These are phyloP conservation scores for Penaeus japonicus DNA, from an alignment of 1,140 invertebrate genomes.

Conservation along the genomic window DNA sequence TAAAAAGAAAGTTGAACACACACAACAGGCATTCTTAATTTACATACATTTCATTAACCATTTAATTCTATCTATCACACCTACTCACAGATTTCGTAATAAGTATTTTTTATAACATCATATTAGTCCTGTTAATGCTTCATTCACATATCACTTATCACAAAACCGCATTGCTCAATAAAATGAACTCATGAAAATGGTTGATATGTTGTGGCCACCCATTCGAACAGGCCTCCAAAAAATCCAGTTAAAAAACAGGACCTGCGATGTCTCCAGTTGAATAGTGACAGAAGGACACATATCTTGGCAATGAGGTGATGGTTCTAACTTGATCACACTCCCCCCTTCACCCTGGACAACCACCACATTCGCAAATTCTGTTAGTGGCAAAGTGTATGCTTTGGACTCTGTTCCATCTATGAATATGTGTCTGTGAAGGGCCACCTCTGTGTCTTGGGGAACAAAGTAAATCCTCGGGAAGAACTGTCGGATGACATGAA, in stretches of 20 bases:
- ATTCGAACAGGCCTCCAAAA: constrained; percentile 38
- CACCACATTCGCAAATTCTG: constrained; percentile 47
- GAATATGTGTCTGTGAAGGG: constrained; percentile 30
- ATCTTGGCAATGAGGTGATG: constrained; percentile 30
- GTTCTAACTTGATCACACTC: constrained; percentile 4
- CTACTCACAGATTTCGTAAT: too few species aligned
- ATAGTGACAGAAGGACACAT: neutral
- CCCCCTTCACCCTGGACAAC: constrained; percentile 31
- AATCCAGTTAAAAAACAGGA: constrained; percentile 42
- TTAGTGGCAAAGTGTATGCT: constrained; percentile 16
- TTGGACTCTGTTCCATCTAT: constrained; percentile 29
- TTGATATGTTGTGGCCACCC: neutral
- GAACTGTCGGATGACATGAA: constrained; percentile 19
- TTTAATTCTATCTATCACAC: too few species aligned
- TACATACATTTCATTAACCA: too few species aligned
- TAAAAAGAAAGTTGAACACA: too few species aligned
- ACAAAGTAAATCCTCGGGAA: constrained; percentile 28
- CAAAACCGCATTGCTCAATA: neutral
- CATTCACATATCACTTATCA: neutral
- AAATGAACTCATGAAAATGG: constrained; percentile 30
- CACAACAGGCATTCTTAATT: too few species aligned
- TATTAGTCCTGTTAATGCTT: neutral
- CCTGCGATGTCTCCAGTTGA: constrained; percentile 21
- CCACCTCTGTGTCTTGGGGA: constrained; percentile 31
- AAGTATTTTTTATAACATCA: neutral